phyloP scores from a whole-genome alignment of 2,888 invertebrate species.

The Spialia ferax region DNA sequence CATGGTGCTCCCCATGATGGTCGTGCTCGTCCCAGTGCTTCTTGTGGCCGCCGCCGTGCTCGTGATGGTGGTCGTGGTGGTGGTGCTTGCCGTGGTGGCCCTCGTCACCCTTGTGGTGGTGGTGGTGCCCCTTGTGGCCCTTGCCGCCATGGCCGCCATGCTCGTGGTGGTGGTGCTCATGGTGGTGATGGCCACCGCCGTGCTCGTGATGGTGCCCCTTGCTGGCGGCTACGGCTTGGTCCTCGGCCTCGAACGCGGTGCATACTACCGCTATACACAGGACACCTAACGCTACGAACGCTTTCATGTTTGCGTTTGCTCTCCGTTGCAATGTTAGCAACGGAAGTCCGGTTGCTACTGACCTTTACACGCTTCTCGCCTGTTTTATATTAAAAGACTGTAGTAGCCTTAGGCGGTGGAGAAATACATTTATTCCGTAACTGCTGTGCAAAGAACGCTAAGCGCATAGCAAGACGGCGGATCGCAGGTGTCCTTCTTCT shows the following conservation, averaged over 20 bases:
- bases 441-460: slow-evolving; percentile 67
- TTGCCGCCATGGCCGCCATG: no score
- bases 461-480: neutral
- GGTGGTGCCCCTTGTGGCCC: no score
- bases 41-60: slow-evolving; percentile 93
- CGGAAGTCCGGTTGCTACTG: slow-evolving; percentile 79
- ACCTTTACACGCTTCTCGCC: slow-evolving; percentile 68
- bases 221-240: neutral
- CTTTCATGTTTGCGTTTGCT: neutral
- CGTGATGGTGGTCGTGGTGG: slow-evolving; percentile 90
- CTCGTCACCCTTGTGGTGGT: no score
- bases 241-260: neutral
- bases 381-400: slow-evolving; percentile 76
- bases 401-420: slow-evolving; percentile 64
- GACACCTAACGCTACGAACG: neutral
- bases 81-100: slow-evolving; percentile 88
- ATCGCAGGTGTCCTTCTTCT: slow-evolving; percentile 2
- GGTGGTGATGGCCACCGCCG: no score
- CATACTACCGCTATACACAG: neutral
- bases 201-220: no score
- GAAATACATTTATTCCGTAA: slow-evolving; percentile 77
- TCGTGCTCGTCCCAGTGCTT: slow-evolving; percentile 92
- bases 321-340: slow-evolving; percentile 26
- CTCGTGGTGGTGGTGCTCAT: no score
- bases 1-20: slow-evolving; percentile 92